A percentile compares a stretch with the other conserved stretches of the same genome.
phyloP scores from a whole-genome alignment of 2,797 vertebrate species.

The Pterois miles region DNA sequence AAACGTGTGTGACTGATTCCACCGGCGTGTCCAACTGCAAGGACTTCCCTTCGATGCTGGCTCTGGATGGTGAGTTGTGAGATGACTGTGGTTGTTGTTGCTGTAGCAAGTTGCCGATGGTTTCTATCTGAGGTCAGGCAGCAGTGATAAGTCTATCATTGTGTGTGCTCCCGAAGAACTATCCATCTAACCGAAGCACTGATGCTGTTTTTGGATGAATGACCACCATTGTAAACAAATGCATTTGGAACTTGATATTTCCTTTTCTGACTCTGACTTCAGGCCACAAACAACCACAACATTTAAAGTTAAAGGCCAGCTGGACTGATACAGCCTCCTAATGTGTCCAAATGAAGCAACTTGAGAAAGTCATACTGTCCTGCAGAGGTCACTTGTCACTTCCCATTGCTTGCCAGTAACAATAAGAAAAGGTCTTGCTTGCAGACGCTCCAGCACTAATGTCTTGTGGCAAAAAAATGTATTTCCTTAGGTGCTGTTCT shows the following conservation, averaged over 20 bases:
- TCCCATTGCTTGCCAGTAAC: background rate
- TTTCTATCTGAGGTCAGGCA: background rate
- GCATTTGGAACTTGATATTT: constrained; percentile 56
- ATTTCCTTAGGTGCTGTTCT: background rate
- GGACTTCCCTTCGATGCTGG: constrained; percentile 96
- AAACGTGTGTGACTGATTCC: constrained; percentile 95
- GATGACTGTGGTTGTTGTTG: background rate
- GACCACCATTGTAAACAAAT: constrained; percentile 46
- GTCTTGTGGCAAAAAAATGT: background rate
- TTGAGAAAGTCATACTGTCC: constrained; percentile 59
- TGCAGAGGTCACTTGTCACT: constrained; percentile 22
- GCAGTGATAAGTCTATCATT: background rate
- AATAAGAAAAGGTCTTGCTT: background rate
- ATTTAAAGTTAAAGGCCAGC: constrained; percentile 48
- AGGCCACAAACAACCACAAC: constrained; percentile 41
- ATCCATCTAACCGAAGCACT: background rate
- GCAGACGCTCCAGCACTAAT: background rate
- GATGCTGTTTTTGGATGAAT: constrained; percentile 35
- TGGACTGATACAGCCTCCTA: constrained; percentile 34
- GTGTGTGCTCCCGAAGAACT: too few relatives aligned
- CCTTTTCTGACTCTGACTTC: constrained; percentile 40
- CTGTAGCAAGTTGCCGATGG: background rate
- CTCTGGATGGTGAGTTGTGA: constrained; percentile 87
- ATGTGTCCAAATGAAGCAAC: constrained; percentile 43
- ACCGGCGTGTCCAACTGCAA: constrained; percentile 97